A percentile compares a stretch with the other conserved stretches of the same genome.
Conservation (phyloP, 2,888 invertebrate genomes). For the Lathronympha strigana region DNA sequence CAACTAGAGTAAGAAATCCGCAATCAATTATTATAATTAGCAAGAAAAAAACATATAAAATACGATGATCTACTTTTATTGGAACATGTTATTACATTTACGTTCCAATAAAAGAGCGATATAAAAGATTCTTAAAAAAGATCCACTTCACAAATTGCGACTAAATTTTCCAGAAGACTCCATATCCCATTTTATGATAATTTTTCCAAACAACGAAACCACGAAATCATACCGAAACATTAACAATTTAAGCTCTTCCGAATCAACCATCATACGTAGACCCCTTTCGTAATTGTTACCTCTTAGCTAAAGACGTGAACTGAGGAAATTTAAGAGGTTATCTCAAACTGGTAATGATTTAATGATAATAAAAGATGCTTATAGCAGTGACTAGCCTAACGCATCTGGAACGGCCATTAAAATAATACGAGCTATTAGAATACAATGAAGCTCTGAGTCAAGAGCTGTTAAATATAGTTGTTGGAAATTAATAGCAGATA, state of each 20-base stretch:
- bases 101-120: background rate
- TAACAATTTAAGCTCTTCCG: constrained; percentile 21
- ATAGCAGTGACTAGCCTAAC: constrained; percentile 38
- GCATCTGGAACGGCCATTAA: constrained; percentile 50
- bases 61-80: too few species aligned
- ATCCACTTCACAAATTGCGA: background rate
- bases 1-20: too few species aligned
- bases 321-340: constrained; percentile 29
- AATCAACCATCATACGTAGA: constrained; percentile 5
- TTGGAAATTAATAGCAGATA: constrained; percentile 2
- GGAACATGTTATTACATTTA: too few species aligned
- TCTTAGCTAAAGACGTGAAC: background rate
- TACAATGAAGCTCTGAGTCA: constrained; percentile 31
- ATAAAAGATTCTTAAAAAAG: background rate
- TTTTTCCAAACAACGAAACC: constrained; percentile 15
- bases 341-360: constrained; percentile 34
- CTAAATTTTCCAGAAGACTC: background rate
- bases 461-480: constrained; percentile 24
- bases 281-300: constrained; percentile 19
- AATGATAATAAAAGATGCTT: constrained; percentile 42
- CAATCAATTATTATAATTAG: too few species aligned
- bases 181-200: background rate
- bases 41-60: too few species aligned
- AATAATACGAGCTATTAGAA: constrained; percentile 41
- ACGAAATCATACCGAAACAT: constrained; percentile 13